These are phyloP conservation scores for Lasioglossum marginatum DNA, from an alignment of 2,888 invertebrate species.

Conservation along the genomic window DNA sequence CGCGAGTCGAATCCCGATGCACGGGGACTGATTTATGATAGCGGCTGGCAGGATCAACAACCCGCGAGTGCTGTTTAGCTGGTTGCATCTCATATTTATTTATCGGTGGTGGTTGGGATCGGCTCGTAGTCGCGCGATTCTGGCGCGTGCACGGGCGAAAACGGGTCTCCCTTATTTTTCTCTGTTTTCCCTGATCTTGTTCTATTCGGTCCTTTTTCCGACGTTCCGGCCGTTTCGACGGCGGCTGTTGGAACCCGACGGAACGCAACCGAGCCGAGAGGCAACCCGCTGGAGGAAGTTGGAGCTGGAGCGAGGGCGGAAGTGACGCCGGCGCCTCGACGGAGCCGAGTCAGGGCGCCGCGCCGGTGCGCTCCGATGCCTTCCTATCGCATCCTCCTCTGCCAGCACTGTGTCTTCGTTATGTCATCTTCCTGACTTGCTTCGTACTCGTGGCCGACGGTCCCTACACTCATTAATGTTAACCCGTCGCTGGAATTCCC, in stretches of 20 bases:
- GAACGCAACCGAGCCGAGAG: conserved; percentile 34
- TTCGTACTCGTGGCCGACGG: conserved; percentile 63
- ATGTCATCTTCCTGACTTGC: conserved; percentile 81
- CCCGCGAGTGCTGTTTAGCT: conserved; percentile 74
- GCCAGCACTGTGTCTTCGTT: conserved; percentile 83
- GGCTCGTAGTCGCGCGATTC: conserved; percentile 71
- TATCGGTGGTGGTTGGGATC: conserved; percentile 68
- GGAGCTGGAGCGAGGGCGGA: conserved; percentile 78
- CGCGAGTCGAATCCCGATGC: conserved; percentile 62
- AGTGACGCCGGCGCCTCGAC: conserved; percentile 84
- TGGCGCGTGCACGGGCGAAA: conserved; percentile 75
- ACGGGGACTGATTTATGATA: conserved; percentile 71
- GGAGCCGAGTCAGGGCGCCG: conserved; percentile 83
- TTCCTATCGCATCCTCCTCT: conserved; percentile 78
- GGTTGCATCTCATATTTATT: conserved; percentile 78
- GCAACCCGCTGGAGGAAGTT: conserved; percentile 53
- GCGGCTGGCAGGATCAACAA: conserved; percentile 76
- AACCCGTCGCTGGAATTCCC: conserved; percentile 24
- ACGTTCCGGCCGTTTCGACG: conserved; percentile 36
- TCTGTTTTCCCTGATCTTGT: neutral
- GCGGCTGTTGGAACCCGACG: conserved; percentile 47
- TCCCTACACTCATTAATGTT: conserved; percentile 36
- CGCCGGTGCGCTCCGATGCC: conserved; percentile 83
- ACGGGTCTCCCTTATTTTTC: conserved; percentile 11
- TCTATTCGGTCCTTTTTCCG: conserved; percentile 26